Evolutionary conservation across 2,888 invertebrate genomes (phyloP), one percentile per base, ranked within the genome.

Genomic region (Drosophila paramelanica): DNA sequence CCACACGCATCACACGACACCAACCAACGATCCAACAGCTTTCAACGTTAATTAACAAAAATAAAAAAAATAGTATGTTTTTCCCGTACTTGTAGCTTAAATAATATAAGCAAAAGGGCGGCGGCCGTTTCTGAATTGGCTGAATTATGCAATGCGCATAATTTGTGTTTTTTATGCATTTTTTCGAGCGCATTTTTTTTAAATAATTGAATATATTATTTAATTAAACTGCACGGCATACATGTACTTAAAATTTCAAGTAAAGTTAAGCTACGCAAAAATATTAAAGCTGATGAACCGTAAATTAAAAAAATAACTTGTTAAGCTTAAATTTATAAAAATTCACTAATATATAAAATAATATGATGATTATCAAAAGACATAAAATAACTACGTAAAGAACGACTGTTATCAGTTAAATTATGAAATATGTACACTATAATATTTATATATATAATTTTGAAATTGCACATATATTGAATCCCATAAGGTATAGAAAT

Each of bases 131-230:
- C 53, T 71, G 68, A 71, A 79, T 77, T 64, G 53, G 56, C 46
- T 81, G 64, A 73, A 87, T 82, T 87, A 87, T 82, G 82, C 87
- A 82, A 82, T 52, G 68, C 59, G 66, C 78, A 68, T 65, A 70
- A 69, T 65, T 1, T 13, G 73, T 81, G 55, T 55, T 31, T 25
- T 73, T 59, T 51, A 65, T 57, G 46, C 41, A 55, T 60, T 61
- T 74, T 55, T 39, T 49, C 49, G 39, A 8, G 42, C 17, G 20
- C 43, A 57, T 42, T 67, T 65, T 61, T 61, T 68, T 61, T 17
- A 17, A 53, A 20, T 56, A 73, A 72, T 57, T 62, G 20, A 60
- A 62, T 61, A 62, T 57, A 60, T 59, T 67, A 70, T 56, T 36
- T 13, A 36, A 36, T 36, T 13, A 36, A 36, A 13, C 11, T 36